phyloP scores from a whole-genome alignment of 2,797 vertebrate species.

The Ammospiza maritima region DNA sequence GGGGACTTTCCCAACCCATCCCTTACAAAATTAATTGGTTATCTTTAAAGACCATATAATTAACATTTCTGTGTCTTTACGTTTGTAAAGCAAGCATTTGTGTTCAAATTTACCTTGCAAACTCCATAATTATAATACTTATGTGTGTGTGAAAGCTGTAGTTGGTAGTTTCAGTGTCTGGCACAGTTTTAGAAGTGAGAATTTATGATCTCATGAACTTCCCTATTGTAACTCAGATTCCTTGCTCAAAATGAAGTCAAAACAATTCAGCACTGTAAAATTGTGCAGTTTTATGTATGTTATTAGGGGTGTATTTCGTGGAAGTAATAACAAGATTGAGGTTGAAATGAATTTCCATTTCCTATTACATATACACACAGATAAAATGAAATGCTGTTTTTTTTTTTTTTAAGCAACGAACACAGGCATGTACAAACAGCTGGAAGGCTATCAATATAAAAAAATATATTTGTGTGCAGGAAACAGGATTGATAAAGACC shows the following conservation, averaged over 20 bases:
- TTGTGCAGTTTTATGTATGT: neutral
- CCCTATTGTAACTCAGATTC: neutral
- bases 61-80: neutral
- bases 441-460: neutral
- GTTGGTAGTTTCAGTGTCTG: neutral
- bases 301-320: neutral
- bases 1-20: neutral
- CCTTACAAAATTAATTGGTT: neutral
- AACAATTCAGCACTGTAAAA: neutral
- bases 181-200: neutral
- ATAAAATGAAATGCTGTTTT: neutral
- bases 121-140: neutral
- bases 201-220: constrained; percentile 44
- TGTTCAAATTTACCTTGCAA: constrained; percentile 13
- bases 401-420: neutral
- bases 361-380: neutral
- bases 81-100: neutral
- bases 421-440: neutral
- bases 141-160: neutral
- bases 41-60: neutral
- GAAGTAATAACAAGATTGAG: neutral
- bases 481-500: neutral
- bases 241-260: neutral
- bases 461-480: neutral
- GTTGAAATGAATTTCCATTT: neutral